These are phyloP conservation scores for Peromyscus polionotus DNA, from an alignment of 2,113 vertebrate species.

Conservation along the genomic window DNA sequence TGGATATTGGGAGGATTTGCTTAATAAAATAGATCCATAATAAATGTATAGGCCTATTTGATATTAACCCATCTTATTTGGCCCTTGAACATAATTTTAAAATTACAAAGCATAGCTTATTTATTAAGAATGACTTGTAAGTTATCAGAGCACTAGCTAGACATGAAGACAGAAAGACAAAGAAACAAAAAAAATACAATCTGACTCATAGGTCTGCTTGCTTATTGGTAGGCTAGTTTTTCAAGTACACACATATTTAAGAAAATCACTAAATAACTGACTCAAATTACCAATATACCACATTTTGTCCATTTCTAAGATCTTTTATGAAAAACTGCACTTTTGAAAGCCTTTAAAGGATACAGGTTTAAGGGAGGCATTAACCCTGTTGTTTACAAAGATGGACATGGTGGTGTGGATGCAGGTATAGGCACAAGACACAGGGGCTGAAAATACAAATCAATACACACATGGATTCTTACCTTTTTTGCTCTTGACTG, in stretches of 20 bases:
- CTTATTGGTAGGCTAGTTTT: constrained; percentile 48
- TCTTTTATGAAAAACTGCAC: constrained; percentile 28
- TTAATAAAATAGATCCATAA: not conserved
- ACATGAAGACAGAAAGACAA: not conserved
- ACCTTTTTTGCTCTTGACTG: constrained; percentile 93
- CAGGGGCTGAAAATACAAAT: constrained; percentile 56
- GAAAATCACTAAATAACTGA: constrained; percentile 45
- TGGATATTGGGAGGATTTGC: not conserved
- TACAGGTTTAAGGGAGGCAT: not conserved
- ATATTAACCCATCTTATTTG: constrained; percentile 54
- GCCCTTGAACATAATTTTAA: constrained; percentile 45
- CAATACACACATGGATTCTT: constrained; percentile 84
- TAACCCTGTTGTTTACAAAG: constrained; percentile 46
- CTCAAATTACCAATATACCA: constrained; percentile 41
- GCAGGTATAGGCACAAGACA: not conserved
- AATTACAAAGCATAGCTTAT: constrained; percentile 40
- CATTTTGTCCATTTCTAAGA: constrained; percentile 6
- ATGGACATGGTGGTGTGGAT: not conserved
- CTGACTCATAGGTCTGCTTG: constrained; percentile 67
- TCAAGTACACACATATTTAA: constrained; percentile 50
- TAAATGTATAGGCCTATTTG: constrained; percentile 27
- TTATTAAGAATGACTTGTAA: constrained; percentile 69
- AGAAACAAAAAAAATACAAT: not conserved
- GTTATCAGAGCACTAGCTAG: constrained; percentile 53
- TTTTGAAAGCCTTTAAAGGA: not conserved